Base-by-base conservation (phyloP, 2,888 invertebrate species). In the Epinotia nisella region DNA sequence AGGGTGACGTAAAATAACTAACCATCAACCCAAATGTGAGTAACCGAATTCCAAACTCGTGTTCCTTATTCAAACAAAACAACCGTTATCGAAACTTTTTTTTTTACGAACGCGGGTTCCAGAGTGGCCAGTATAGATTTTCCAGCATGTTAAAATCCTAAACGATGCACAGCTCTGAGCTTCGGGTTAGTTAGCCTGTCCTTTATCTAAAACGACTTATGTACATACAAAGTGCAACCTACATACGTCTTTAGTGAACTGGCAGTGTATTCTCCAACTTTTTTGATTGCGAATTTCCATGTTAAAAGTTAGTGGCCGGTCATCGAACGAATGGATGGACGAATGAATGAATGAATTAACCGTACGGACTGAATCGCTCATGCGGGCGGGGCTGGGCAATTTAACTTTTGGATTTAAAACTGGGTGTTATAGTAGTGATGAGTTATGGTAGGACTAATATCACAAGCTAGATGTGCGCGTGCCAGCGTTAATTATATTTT, bases 221-320 rank as follows among this genome's bases (percentile, higher is more conserved):
- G 66, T 53, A 39, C 9, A 17, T 39, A 56, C 0, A 55, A 15
- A 24, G 10, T n/a, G 41, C 21, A 21, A 15, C 3, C 0, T 3
- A 17, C 55, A 19, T 66, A 39, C 24, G 66, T 35, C 24, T 11
- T 66, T 66, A 9, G 11, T 4, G 5, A 10, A 4, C 21, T 11
- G 35, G 15, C 9, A 17, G 19, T 39, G 51, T 71, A 29, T 66
- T 65, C 55, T 53, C 53, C 13, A 71, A 67, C 66, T 71, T 71
- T 71, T 67, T 71, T 60, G 45, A 71, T 61, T 61, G 71, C 60
- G 35, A 71, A 71, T 71, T 71, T 71, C 66, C 66, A 67, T 67
- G 71, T 67, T 55, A 67, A 71, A 67, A 71, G 66, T 71, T 71
- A 61, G 69, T 24, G 69, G 61, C 60, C 66, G 55, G 66, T 67